phyloP scores from a whole-genome alignment of 2,797 vertebrate genomes.

The Tiaroga cobitis region DNA sequence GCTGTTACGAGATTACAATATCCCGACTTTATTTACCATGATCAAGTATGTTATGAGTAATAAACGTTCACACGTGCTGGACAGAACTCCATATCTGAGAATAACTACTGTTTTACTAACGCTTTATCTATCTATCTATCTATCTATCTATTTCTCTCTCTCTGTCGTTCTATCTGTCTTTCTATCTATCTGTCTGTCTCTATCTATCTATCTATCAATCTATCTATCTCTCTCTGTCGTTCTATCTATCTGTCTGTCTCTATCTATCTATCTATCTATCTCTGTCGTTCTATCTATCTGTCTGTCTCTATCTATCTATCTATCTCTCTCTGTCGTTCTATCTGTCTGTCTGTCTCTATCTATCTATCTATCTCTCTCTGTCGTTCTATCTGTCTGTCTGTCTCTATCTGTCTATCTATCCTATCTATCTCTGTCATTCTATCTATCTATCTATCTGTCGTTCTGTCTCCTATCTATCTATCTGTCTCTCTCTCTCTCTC shows the following conservation, averaged over 20 bases:
- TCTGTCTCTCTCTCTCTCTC: accelerated
- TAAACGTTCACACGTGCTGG: background rate
- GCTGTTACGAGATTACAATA: slow-evolving; percentile 83
- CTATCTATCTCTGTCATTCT: accelerated
- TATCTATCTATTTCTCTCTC: accelerated
- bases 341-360: background rate
- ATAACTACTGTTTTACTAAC: background rate
- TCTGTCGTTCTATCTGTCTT: accelerated
- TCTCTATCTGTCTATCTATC: background rate
- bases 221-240: background rate
- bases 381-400: accelerated
- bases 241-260: accelerated
- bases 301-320: background rate
- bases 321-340: accelerated
- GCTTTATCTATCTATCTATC: accelerated
- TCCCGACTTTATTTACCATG: slow-evolving; percentile 80
- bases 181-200: background rate
- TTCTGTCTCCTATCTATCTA: accelerated
- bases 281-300: accelerated
- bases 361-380: accelerated
- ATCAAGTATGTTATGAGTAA: slow-evolving; percentile 74
- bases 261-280: too few species aligned
- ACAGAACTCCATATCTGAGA: background rate
- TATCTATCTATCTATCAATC: too few species aligned
- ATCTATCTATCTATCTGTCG: accelerated